Evolutionary conservation across 2,888 invertebrate genomes (phyloP), one percentile per base, ranked within the genome.

Genomic region (Archips xylosteana): DNA sequence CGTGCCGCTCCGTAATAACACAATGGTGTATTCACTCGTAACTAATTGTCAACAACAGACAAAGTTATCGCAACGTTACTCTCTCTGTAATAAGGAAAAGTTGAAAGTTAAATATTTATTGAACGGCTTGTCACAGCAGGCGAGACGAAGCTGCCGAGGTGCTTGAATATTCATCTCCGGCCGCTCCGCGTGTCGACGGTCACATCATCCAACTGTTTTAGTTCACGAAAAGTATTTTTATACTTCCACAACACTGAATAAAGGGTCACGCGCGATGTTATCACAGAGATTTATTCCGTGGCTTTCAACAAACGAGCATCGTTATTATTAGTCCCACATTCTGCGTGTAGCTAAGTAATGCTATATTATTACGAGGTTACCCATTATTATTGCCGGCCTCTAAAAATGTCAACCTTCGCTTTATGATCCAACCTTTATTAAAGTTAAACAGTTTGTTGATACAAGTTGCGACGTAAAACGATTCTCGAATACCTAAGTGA

Each of bases 371-470:
- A 57, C 57, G 12, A 15, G 15, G 54, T 6, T 6, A 54, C 2
- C 54, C 15, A 54, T 54, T 54, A 54, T 23, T 54, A 13, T 15
- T 54, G 12, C 10, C 10, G 15, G 15, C 8, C 54, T 23, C 61
- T 71, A 34, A 72, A 68, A 72, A 62, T 6, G 12, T 59, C 59
- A 63, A 64, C 65, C 64, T 57, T 68, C 45, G 61, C 47, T 57
- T 57, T 71, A 71, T 47, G 67, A 57, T 4, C 39, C 4, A 39
- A 61, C 54, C 71, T 47, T 72, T 13, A 62, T 49, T 36, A 39
- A 63, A 67, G 54, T 63, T 54, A 57, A 68, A 57, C 72, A 67
- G 67, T 72, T 72, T 72, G 68, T 68, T 42, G 67, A 47, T 36
- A 39, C 45, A 62, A 72, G 72, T 72, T 54, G 36, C 54, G 23